These are phyloP conservation scores for Clepsis dumicolana DNA, from an alignment of 2,888 invertebrate genomes.

Conservation along the genomic window DNA sequence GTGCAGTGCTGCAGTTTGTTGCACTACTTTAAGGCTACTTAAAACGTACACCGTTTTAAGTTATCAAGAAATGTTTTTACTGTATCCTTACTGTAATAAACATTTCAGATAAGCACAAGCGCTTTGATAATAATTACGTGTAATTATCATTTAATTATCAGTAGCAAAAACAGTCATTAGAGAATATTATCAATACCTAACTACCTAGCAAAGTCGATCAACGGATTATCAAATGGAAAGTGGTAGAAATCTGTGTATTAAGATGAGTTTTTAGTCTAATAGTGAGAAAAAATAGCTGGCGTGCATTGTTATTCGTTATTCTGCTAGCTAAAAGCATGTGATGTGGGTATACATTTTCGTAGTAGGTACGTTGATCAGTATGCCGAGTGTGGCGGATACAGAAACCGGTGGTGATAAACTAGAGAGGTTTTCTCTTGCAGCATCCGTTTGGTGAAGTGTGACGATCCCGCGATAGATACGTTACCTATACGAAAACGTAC, in stretches of 20 bases:
- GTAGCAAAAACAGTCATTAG: slow-evolving; percentile 4
- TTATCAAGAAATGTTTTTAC: slow-evolving; percentile 16
- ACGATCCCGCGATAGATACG: slow-evolving; percentile 22
- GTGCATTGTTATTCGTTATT: slow-evolving; percentile 32
- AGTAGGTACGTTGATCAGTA: slow-evolving; percentile 31
- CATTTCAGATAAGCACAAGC: not conserved
- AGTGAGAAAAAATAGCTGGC: slow-evolving; percentile 20
- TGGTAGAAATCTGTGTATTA: slow-evolving; percentile 23
- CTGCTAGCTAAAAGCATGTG: slow-evolving; percentile 1
- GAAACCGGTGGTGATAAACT: slow-evolving; percentile 53
- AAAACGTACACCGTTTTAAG: slow-evolving; percentile 26
- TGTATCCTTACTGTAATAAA: not conserved
- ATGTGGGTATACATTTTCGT: slow-evolving; percentile 10
- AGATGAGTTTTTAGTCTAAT: slow-evolving; percentile 20
- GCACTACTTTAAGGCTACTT: slow-evolving; percentile 56
- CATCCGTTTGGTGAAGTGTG: slow-evolving; percentile 57
- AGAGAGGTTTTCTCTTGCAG: slow-evolving; percentile 66
- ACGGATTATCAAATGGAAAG: slow-evolving; percentile 32
- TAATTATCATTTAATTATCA: not conserved
- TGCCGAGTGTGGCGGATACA: slow-evolving; percentile 40
- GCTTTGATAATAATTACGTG: not conserved
- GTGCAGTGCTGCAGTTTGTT: slow-evolving; percentile 66
- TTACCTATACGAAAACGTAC: slow-evolving; percentile 21
- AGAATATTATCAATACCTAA: slow-evolving; percentile 4
- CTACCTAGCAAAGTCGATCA: not conserved